A percentile compares a stretch with the other conserved stretches of the same genome.
Evolutionary conservation across 2,888 invertebrate species (phyloP).

Genomic region (Drosophila austrosaltans): DNA sequence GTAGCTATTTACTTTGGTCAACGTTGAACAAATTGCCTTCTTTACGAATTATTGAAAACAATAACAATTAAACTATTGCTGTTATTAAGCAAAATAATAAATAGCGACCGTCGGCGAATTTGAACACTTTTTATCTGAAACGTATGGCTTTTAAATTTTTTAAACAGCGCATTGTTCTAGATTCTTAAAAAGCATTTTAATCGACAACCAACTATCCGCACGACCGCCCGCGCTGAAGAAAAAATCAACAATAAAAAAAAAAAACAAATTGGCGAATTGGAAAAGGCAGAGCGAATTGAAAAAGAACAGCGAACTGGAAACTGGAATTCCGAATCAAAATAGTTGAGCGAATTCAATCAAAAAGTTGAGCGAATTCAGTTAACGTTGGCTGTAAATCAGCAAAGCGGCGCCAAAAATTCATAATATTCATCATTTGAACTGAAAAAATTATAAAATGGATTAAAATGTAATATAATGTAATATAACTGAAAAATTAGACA

Average conservation of each 20-base stretch:
- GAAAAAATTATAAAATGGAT: no score
- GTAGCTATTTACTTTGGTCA: not conserved
- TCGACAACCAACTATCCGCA: not conserved
- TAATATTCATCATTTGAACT: no score
- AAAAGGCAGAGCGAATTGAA: no score
- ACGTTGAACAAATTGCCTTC: not conserved
- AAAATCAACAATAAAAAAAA: not conserved
- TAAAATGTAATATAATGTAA: no score
- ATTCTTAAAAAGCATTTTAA: not conserved
- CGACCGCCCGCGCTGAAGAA: not conserved
- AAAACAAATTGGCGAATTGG: not conserved
- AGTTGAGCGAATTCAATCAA: no score
- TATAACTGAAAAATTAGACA: no score
- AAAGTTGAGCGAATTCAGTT: no score
- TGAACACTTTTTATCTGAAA: not conserved
- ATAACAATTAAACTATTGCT: not conserved
- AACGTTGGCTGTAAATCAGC: no score
- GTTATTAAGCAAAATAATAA: not conserved
- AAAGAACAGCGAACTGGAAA: no score
- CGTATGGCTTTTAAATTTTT: not conserved
- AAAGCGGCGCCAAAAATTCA: no score
- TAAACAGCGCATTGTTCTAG: not conserved
- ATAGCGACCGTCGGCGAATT: not conserved
- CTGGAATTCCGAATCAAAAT: no score
- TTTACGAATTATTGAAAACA: not conserved